A percentile compares a stretch with the other conserved stretches of the same genome.
phyloP scores from a whole-genome alignment of 2,113 vertebrate species.

The Gorsachius goisagi region DNA sequence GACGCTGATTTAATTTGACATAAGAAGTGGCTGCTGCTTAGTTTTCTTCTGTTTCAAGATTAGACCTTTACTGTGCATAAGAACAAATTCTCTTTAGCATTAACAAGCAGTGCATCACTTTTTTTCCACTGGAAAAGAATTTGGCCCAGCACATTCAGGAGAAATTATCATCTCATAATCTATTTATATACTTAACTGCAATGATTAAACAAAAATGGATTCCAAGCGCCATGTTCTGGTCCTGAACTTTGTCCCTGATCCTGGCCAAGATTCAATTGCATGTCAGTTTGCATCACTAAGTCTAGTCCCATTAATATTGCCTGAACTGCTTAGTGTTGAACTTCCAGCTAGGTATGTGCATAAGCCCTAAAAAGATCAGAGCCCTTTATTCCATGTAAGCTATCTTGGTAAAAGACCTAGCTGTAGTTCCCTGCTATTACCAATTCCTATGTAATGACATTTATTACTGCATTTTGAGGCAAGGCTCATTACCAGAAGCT shows the following conservation, averaged over 20 bases:
- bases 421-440: not conserved
- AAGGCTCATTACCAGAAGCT: conserved; percentile 37
- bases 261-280: not conserved
- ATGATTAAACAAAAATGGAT: not conserved
- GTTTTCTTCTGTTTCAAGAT: not conserved
- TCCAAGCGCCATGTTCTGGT: not conserved
- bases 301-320: not conserved
- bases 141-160: not conserved
- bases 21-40: not conserved
- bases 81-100: not conserved
- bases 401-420: not conserved
- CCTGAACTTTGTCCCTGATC: not conserved
- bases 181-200: not conserved
- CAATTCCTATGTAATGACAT: conserved; percentile 25
- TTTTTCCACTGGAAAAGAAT: not conserved
- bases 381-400: not conserved
- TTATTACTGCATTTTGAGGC: conserved; percentile 42
- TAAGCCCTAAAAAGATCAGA: not conserved
- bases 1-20: not conserved
- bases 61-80: not conserved
- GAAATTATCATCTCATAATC: not conserved
- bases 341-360: not conserved
- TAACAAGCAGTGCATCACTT: not conserved
- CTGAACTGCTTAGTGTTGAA: not conserved
- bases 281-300: not conserved